Evolutionary conservation across 2,113 vertebrate genomes (phyloP).

Genomic region (Typhlomys cinereus): DNA sequence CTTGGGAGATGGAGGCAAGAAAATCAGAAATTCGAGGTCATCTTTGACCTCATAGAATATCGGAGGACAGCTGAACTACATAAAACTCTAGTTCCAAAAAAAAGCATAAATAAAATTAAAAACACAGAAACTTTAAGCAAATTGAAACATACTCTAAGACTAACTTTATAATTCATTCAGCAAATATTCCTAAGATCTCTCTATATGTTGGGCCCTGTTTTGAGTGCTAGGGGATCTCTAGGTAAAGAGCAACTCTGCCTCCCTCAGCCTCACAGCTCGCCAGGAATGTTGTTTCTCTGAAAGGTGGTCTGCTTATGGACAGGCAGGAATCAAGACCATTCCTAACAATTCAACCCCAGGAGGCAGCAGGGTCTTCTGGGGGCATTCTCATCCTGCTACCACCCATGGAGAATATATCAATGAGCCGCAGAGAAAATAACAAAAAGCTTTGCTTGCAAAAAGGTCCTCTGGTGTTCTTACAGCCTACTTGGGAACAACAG

Average conservation of each 20-base stretch:
- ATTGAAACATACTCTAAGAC: neutral
- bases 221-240: neutral
- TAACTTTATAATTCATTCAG: neutral
- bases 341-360: neutral
- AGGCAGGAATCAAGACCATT: neutral
- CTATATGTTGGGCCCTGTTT: neutral
- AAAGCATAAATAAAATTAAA: neutral
- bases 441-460: neutral
- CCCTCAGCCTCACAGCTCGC: neutral
- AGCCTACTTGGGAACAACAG: too few relatives aligned
- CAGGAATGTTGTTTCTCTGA: neutral
- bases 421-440: neutral
- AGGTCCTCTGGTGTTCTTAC: neutral
- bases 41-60: neutral
- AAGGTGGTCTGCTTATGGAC: neutral
- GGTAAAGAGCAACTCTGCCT: neutral
- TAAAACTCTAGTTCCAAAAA: neutral
- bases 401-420: neutral
- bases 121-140: neutral
- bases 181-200: neutral
- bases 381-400: neutral
- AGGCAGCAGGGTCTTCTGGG: neutral
- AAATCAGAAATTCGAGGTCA: neutral
- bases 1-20: neutral
- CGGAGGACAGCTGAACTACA: too few relatives aligned